A percentile compares a stretch with the other conserved stretches of the same genome.
phyloP scores from a whole-genome alignment of 2,797 vertebrate genomes.

The Argya squamiceps region DNA sequence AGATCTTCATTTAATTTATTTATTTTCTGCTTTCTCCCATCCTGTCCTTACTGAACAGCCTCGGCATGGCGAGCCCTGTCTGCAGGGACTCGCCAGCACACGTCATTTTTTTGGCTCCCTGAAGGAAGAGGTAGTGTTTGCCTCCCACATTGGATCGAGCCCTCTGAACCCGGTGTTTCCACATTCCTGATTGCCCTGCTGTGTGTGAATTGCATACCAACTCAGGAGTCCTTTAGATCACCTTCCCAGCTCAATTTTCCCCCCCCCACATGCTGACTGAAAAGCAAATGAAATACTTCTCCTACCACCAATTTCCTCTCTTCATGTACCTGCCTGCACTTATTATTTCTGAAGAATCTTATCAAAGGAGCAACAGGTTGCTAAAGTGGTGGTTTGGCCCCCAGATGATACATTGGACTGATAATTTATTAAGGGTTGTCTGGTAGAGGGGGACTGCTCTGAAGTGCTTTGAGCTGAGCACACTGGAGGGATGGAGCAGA shows the following conservation, averaged over 20 bases:
- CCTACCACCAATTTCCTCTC: background rate
- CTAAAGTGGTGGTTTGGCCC: background rate
- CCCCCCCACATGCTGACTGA: background rate
- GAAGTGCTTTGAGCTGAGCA: background rate
- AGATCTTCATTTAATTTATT: too few relatives aligned
- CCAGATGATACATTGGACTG: background rate
- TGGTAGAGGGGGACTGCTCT: background rate
- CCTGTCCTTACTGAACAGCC: background rate
- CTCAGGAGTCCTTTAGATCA: constrained; percentile 29
- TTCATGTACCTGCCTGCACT: background rate
- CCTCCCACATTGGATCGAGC: background rate
- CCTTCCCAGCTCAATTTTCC: background rate
- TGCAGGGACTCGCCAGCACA: background rate
- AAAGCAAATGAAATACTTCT: constrained; percentile 29
- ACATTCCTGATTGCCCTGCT: background rate
- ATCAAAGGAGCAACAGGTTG: background rate
- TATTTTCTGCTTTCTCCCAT: fast-evolving
- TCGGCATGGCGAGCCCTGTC: background rate
- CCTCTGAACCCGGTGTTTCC: background rate
- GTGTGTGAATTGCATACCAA: background rate
- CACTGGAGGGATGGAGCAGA: background rate
- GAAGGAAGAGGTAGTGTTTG: background rate
- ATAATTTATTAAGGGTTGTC: background rate
- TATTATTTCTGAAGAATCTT: background rate
- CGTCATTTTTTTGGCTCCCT: background rate